Conservation (phyloP, 2,797 vertebrate species). For the Coluber constrictor region DNA sequence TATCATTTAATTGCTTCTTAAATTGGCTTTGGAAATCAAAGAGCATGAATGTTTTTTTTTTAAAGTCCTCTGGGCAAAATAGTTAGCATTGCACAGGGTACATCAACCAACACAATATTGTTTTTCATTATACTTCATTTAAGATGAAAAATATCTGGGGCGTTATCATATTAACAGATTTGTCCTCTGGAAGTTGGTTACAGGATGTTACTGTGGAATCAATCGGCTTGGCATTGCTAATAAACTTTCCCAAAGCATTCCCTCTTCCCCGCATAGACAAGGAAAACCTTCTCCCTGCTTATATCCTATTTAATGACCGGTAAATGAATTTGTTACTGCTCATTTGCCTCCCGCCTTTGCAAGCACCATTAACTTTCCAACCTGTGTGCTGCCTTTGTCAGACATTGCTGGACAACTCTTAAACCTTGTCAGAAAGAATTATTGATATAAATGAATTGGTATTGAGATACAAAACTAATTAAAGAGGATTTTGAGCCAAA, state of each 20-base stretch:
- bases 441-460: conserved; percentile 46
- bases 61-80: background rate
- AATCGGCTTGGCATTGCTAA: background rate
- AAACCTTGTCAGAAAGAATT: conserved; percentile 51
- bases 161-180: background rate
- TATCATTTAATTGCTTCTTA: background rate
- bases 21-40: background rate
- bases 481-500: conserved; percentile 33
- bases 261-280: background rate
- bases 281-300: conserved; percentile 14
- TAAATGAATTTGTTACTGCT: conserved; percentile 40
- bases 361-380: conserved; percentile 47
- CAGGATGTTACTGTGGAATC: background rate
- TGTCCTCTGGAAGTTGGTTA: background rate
- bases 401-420: conserved; percentile 31
- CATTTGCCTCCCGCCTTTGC: conserved; percentile 45
- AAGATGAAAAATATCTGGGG: background rate
- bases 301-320: conserved; percentile 49
- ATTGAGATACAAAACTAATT: conserved; percentile 48
- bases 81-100: background rate
- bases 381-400: conserved; percentile 42
- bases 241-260: conserved; percentile 25
- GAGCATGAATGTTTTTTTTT: background rate
- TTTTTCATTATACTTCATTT: background rate
- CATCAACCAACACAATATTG: background rate